Percentiles rank a stretch among this genome's conserved stretches.
phyloP scores from a whole-genome alignment of 1,140 invertebrate genomes.

The Bactericera cockerelli region DNA sequence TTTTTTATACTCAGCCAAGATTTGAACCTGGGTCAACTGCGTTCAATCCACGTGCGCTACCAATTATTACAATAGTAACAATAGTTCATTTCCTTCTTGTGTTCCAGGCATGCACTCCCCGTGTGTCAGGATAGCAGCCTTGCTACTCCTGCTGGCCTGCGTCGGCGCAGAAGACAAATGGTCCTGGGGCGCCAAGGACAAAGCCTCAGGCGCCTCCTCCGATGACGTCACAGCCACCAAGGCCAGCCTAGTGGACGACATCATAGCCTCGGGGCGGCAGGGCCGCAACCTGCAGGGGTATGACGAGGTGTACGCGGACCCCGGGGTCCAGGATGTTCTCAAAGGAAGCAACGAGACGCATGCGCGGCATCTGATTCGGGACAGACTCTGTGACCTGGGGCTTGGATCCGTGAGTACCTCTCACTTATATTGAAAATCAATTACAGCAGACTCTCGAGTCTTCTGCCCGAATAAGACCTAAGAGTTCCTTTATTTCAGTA shows the following conservation, averaged over 20 bases:
- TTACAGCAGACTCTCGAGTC: too few species aligned
- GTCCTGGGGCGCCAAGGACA: constrained; percentile 17
- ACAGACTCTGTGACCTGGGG: constrained; percentile 60
- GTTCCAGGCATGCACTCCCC: not conserved
- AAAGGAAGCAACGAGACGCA: constrained; percentile 58
- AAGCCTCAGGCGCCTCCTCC: not conserved
- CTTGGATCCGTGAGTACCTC: constrained; percentile 54
- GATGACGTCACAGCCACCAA: not conserved
- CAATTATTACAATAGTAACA: too few species aligned
- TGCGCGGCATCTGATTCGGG: constrained; percentile 60
- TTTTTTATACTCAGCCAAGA: too few species aligned
- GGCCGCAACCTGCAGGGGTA: constrained; percentile 60
- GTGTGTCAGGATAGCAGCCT: constrained; percentile 6
- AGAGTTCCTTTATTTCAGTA: too few species aligned
- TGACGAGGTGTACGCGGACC: constrained; percentile 59
- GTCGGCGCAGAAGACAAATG: constrained; percentile 15
- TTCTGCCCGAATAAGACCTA: too few species aligned
- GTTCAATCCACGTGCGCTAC: too few species aligned
- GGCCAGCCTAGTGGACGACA: constrained; percentile 41
- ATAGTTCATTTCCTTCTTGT: not conserved
- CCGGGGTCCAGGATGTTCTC: constrained; percentile 56
- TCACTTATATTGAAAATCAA: too few species aligned
- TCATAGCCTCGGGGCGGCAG: constrained; percentile 47
- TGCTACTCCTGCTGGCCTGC: constrained; percentile 11
- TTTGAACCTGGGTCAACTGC: too few species aligned